These are phyloP conservation scores for Luscinia megarhynchos DNA, from an alignment of 2,797 vertebrate genomes.

Conservation along the genomic window DNA sequence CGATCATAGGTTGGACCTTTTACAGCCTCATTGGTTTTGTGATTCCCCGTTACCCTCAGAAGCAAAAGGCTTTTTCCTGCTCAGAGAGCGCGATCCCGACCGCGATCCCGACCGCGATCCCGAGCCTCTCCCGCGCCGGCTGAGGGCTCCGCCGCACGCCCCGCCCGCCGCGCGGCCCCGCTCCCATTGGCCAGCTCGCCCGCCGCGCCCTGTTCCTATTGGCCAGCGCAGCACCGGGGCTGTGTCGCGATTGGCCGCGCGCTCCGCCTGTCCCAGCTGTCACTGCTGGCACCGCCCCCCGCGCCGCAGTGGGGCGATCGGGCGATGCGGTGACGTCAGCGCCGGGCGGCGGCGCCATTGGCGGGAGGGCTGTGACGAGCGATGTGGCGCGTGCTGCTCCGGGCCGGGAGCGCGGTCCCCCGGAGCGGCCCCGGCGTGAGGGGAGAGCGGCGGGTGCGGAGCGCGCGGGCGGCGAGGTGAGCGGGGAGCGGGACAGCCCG, in stretches of 20 bases:
- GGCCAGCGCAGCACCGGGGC: fast-evolving
- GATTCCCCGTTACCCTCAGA: too few species aligned
- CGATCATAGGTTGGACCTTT: neutral
- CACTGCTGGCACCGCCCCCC: neutral
- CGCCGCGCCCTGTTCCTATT: neutral
- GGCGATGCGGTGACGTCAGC: neutral
- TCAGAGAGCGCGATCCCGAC: fast-evolving
- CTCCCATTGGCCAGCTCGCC: neutral
- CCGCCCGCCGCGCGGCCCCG: neutral
- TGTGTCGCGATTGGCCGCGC: neutral
- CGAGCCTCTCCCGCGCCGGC: fast-evolving
- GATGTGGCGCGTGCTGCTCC: conserved; percentile 4
- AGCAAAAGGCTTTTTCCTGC: fast-evolving
- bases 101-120: fast-evolving
- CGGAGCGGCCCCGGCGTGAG: neutral
- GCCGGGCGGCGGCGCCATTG: neutral
- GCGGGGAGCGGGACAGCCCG: neutral
- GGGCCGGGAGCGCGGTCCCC: neutral
- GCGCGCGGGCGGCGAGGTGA: neutral
- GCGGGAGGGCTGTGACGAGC: neutral
- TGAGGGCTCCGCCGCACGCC: fast-evolving
- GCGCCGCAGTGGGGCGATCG: neutral
- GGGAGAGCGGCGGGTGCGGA: neutral
- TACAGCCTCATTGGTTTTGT: fast-evolving
- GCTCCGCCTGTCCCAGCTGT: neutral